Evolutionary conservation across 1,140 invertebrate genomes (phyloP).

Genomic region (Cherax quadricarinatus): DNA sequence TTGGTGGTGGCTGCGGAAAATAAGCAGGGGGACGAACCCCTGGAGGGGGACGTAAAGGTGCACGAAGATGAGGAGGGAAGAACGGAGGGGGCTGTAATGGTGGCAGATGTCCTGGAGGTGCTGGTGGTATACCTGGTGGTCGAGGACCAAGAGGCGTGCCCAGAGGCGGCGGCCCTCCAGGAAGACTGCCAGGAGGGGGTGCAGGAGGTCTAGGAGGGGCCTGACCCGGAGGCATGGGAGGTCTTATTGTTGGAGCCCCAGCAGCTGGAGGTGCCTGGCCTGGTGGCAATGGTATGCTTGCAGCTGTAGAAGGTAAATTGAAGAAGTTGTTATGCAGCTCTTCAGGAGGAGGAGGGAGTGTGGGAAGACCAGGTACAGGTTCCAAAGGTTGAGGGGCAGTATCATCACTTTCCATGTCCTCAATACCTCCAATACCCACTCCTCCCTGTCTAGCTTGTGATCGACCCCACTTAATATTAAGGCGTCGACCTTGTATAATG

Average conservation of each 20-base stretch:
- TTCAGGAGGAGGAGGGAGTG: conserved; percentile 87
- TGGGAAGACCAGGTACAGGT: conserved; percentile 88
- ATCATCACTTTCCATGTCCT: conserved; percentile 74
- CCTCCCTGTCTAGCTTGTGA: conserved; percentile 84
- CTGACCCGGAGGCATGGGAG: conserved; percentile 66
- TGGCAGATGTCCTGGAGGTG: conserved; percentile 78
- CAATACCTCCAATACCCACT: conserved; percentile 74
- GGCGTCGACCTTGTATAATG: conserved; percentile 88
- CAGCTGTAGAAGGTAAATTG: conserved; percentile 81
- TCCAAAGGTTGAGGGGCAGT: conserved; percentile 81
- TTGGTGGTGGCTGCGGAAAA: conserved; percentile 78
- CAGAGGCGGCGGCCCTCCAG: conserved; percentile 78
- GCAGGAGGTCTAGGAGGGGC: conserved; percentile 75
- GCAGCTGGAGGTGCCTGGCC: conserved; percentile 58
- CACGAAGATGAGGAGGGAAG: conserved; percentile 78
- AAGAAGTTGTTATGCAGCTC: conserved; percentile 89
- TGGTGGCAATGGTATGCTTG: conserved; percentile 74
- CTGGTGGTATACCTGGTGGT: conserved; percentile 77
- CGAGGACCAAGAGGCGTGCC: conserved; percentile 79
- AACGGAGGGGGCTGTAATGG: conserved; percentile 75
- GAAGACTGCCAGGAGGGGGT: conserved; percentile 77
- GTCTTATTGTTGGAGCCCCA: conserved; percentile 54
- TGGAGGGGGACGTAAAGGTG: conserved; percentile 75
- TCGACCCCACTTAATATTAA: conserved; percentile 98
- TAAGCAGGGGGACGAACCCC: conserved; percentile 74